Evolutionary conservation across 2,113 vertebrate species (phyloP).

Genomic region (pig (Sus scrofa)): T2T-Sscrofa CM000812.6:76432001-76432500

Average conservation of each 20-base stretch:
- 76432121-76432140: not conserved
- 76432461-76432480: slow-evolving; percentile 73
- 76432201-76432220: not conserved
- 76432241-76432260: not conserved
- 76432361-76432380: slow-evolving; percentile 62
- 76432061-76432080: not conserved
- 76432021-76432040: not conserved
- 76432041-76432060: not conserved
- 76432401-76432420: slow-evolving; percentile 73
- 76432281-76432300: not conserved
- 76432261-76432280: not conserved
- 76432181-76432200: not conserved
- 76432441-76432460: slow-evolving; percentile 77
- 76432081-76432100: not conserved
- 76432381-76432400: slow-evolving; percentile 69
- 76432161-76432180: not conserved
- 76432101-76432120: not conserved
- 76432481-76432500: slow-evolving; percentile 64
- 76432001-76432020: not conserved
- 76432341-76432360: slow-evolving; percentile 77
- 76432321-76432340: slow-evolving; percentile 38
- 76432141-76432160: not conserved
- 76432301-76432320: slow-evolving; percentile 33
- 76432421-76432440: slow-evolving; percentile 71
- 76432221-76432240: not conserved